Conservation (phyloP, 1,140 invertebrate genomes). For the Thaumatotibia leucotreta region DNA sequence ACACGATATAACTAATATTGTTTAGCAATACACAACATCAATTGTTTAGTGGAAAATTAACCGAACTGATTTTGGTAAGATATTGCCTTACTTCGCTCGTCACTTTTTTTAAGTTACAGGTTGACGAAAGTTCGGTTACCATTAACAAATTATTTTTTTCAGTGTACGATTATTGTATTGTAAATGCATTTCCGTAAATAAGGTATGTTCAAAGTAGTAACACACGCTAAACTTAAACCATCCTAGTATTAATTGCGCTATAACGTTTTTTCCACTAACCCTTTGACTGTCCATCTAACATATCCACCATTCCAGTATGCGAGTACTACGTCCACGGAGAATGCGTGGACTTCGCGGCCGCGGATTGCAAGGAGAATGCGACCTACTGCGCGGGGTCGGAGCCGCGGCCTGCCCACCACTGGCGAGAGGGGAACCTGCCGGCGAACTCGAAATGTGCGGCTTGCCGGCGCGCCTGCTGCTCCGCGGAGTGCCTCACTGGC, state of each 20-base stretch:
- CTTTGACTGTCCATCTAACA: not conserved
- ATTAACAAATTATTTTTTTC: too few relatives aligned
- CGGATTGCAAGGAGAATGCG: slow-evolving; percentile 94
- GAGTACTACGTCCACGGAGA: slow-evolving; percentile 99
- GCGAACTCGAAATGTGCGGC: slow-evolving; percentile 96
- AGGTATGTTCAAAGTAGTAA: not conserved
- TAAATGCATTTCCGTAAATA: too few relatives aligned
- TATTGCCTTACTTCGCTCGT: too few relatives aligned
- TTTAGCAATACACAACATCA: too few relatives aligned
- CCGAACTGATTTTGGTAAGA: too few relatives aligned
- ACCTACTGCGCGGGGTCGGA: slow-evolving; percentile 90
- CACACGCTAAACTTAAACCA: not conserved
- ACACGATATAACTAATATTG: too few relatives aligned
- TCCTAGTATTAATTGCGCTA: not conserved
- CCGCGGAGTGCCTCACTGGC: slow-evolving; percentile 96
- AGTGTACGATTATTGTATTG: too few relatives aligned
- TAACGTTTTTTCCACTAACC: not conserved
- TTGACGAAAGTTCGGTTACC: too few relatives aligned
- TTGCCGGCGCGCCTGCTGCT: slow-evolving; percentile 99
- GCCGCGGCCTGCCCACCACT: slow-evolving; percentile 93
- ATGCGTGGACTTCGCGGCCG: slow-evolving; percentile 98
- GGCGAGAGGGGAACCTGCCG: slow-evolving; percentile 98
- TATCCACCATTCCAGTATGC: slow-evolving; percentile 88
- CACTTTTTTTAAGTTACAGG: too few relatives aligned
- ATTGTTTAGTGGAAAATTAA: too few relatives aligned